Evolutionary conservation across 2,888 invertebrate genomes (phyloP).

Genomic region (Platycheirus rosarum): DNA sequence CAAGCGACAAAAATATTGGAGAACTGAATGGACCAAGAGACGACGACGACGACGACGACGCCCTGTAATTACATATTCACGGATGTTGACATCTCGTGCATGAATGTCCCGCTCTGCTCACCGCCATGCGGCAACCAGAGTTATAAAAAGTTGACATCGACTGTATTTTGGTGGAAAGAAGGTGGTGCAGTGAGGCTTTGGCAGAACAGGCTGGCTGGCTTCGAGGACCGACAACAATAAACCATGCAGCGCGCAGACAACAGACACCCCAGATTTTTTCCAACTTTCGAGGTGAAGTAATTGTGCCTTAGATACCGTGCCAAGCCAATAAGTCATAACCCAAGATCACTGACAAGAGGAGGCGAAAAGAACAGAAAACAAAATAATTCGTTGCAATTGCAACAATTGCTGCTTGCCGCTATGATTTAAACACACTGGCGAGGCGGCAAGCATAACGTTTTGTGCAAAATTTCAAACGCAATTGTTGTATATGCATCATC

Average conservation of each 20-base stretch:
- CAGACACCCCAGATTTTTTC: constrained; percentile 32
- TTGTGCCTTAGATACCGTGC: constrained; percentile 69
- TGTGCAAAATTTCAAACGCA: constrained; percentile 56
- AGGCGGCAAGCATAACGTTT: constrained; percentile 31
- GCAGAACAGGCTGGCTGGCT: not conserved
- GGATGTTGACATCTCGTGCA: constrained; percentile 71
- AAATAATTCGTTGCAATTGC: constrained; percentile 66
- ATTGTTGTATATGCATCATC: constrained; percentile 42
- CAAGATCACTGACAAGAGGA: constrained; percentile 66
- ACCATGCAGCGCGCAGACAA: constrained; percentile 30
- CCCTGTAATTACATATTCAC: constrained; percentile 68
- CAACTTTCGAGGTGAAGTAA: constrained; percentile 71
- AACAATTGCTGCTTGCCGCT: constrained; percentile 46
- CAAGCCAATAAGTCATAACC: constrained; percentile 73
- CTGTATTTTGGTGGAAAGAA: constrained; percentile 21
- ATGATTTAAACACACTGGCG: constrained; percentile 41
- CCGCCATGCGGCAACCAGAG: constrained; percentile 24
- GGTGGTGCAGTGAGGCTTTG: not conserved
- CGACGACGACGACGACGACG: constrained; percentile 14
- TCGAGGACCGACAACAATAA: constrained; percentile 14
- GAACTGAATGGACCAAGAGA: too few relatives aligned
- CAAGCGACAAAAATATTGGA: not conserved
- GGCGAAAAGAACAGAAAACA: constrained; percentile 25
- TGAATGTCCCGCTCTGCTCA: constrained; percentile 2
- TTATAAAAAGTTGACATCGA: constrained; percentile 68